Evolutionary conservation across 2,888 invertebrate genomes (phyloP), one percentile per base, ranked within the genome.

Genomic region (Agelastica alni): DNA sequence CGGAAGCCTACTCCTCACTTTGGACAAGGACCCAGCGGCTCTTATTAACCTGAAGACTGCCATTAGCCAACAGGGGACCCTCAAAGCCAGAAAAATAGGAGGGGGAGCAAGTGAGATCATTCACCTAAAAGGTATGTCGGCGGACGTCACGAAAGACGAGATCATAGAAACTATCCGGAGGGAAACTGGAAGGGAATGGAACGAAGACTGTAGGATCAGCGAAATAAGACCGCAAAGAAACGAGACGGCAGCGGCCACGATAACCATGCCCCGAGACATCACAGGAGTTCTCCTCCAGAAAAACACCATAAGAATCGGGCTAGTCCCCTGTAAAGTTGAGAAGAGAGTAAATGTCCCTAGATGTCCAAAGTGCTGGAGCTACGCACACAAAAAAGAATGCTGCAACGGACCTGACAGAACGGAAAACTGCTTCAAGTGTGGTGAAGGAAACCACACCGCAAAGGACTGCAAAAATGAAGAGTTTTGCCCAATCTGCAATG

Each of bases 331-430:
- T 14, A 26, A 13, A 12, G 16, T 46, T 6, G 39, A 46, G 22
- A 52, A 12, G 10, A 22, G 37, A 12, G 6, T 52, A 0, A 17
- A 37, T 7, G 17, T 52, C 6, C 7, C 13, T 7, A 20, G 45
- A 13, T 52, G 43, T 10, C 10, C 14, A 6, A 44, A 18, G 10
- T 51, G 44, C 36, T 51, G 51, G 44, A n/a, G 36, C 1, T 44
- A 43, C n/a, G 51, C 36, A 2, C 51, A 51, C 36, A 26, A n/a
- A n/a, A n/a, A n/a, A n/a, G n/a, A n/a, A n/a, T n/a, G n/a, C 22
- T 54, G 48, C 28, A 34, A 17, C 3, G 58, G 51, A 6, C 45
- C 44, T 4, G 41, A 58, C 12, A 51, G 49, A 32, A 49, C 16
- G 10, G 16, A 18, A 5, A 12, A 13, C 4, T 58, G 58, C 26